Percentiles rank a stretch among this genome's conserved stretches.
These are phyloP conservation scores for Physella acuta DNA, from an alignment of 1,140 invertebrate species.

Conservation along the genomic window DNA sequence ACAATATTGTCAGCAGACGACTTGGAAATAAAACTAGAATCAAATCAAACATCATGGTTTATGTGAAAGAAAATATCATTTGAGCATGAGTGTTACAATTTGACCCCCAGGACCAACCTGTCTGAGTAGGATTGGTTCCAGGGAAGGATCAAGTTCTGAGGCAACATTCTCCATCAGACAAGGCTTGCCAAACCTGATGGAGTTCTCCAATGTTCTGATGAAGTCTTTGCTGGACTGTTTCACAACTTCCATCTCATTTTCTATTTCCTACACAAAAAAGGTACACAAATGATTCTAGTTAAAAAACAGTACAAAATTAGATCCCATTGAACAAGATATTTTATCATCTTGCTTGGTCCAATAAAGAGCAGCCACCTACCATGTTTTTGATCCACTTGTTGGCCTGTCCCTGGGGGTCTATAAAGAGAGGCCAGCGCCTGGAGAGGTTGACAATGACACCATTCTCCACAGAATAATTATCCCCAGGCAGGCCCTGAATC, in stretches of 20 bases:
- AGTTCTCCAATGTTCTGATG: slow-evolving; percentile 61
- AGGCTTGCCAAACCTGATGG: slow-evolving; percentile 61
- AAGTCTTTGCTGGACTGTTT: slow-evolving; percentile 65
- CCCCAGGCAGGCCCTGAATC: slow-evolving; percentile 61
- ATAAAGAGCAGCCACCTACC: slow-evolving; percentile 39
- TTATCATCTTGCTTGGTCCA: too few relatives aligned
- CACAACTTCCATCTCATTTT: slow-evolving; percentile 76
- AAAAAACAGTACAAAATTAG: too few relatives aligned
- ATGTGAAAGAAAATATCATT: too few relatives aligned
- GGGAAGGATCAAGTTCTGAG: slow-evolving; percentile 59
- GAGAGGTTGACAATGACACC: slow-evolving; percentile 60
- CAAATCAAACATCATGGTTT: background rate
- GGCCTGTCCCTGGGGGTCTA: slow-evolving; percentile 62
- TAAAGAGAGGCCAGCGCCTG: slow-evolving; percentile 60
- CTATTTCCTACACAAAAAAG: slow-evolving; percentile 60
- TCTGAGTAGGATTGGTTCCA: slow-evolving; percentile 60
- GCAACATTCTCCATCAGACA: slow-evolving; percentile 61
- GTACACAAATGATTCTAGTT: too few relatives aligned
- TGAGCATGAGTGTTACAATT: slow-evolving; percentile 12
- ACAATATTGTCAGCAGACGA: too few relatives aligned
- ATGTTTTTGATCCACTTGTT: slow-evolving; percentile 63
- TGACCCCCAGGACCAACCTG: slow-evolving; percentile 59
- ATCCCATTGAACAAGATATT: too few relatives aligned
- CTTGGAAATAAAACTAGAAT: too few relatives aligned
- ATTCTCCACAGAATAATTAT: slow-evolving; percentile 60